Base-by-base conservation (phyloP, 2,888 invertebrate genomes). In the Lithosia quadra region DNA sequence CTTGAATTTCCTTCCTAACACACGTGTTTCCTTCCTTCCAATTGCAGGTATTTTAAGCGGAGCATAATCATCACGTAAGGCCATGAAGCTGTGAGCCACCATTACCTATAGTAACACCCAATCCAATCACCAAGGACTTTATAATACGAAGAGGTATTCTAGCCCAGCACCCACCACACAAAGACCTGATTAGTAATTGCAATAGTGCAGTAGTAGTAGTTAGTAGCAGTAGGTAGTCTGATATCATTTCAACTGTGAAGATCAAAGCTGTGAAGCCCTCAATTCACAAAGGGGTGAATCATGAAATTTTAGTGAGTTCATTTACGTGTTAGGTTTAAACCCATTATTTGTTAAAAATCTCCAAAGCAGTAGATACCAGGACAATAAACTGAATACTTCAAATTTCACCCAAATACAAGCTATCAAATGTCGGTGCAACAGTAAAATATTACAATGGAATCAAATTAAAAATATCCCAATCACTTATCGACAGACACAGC, bases 391-490 rank as follows among this genome's bases (percentile, higher is more conserved):
- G n/a, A n/a, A n/a, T 8, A 53, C 18, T 21, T 21, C n/a, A 21
- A 53, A n/a, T n/a, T 53, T 53, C 21, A 11, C 53, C n/a, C n/a
- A 53, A 22, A 21, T 21, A 24, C 55, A 2, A 55, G 22, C 21
- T 56, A 22, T 56, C 11, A 11, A 22, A 22, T 24, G 13, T 56
- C 4, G 13, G 15, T 4, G n/a, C 10, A 24, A 56, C 21, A 13
- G 55, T 56, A 24, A 56, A 56, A 18, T 22, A 36, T 55, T 7
- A 24, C 33, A 56, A 63, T 21, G 24, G 59, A 59, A 60, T 21
- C 9, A 11, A n/a, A 59, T 65, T 59, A 60, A 60, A 62, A 67
- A 75, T 75, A 77, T 78, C 67, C 67, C 68, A 74, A 76, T 77
- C 73, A 73, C 74, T 76, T 74, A 79, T 63, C 49, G 58, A 24